These are phyloP conservation scores for Festucalex cinctus DNA, from an alignment of 2,113 vertebrate species.

Conservation along the genomic window DNA sequence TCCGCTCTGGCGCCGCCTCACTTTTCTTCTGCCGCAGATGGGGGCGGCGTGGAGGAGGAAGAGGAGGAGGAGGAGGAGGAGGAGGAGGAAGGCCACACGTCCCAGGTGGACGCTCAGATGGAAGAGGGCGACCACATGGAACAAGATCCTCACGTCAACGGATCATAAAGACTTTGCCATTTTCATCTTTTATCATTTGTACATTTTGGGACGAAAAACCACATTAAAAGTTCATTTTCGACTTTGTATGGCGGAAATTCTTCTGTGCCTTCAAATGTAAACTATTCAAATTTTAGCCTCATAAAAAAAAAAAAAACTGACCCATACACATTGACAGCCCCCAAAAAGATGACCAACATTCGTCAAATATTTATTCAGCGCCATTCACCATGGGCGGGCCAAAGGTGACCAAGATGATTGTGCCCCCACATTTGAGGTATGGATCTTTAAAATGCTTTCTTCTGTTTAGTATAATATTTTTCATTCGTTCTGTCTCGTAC, in stretches of 20 bases:
- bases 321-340: too few species aligned
- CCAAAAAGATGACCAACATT: too few species aligned
- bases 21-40: constrained; percentile 26
- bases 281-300: too few species aligned
- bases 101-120: constrained; percentile 21
- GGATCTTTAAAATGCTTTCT: too few species aligned
- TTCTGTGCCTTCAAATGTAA: too few species aligned
- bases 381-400: too few species aligned
- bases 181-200: neutral
- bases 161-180: constrained; percentile 59
- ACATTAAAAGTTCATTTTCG: constrained; percentile 3
- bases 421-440: too few species aligned
- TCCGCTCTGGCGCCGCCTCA: neutral
- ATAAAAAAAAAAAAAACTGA: too few species aligned
- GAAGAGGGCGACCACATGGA: constrained; percentile 76
- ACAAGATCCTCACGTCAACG: constrained; percentile 78
- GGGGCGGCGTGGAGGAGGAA: constrained; percentile 53
- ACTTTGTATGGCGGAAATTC: neutral
- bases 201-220: neutral
- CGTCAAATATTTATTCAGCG: too few species aligned
- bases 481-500: too few species aligned
- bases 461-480: too few species aligned
- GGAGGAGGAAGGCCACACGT: constrained; percentile 40
- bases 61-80: constrained; percentile 61
- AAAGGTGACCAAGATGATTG: too few species aligned